These are phyloP conservation scores for Uloborus plumipes DNA, from an alignment of 2,888 invertebrate genomes.

Conservation along the genomic window DNA sequence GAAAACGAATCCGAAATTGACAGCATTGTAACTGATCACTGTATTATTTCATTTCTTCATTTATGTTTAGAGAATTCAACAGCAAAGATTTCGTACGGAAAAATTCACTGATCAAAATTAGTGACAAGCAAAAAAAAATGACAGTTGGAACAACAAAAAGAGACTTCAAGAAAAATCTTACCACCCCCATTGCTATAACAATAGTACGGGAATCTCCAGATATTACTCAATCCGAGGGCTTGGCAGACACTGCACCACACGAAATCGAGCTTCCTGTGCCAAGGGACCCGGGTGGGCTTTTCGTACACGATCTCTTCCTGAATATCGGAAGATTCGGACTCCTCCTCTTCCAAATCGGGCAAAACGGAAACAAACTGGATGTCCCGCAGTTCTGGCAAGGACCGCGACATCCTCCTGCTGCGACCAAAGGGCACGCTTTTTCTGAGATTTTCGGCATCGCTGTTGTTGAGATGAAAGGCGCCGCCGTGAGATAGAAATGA, in stretches of 20 bases:
- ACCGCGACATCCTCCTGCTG: slow-evolving; percentile 54
- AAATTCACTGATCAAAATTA: no score
- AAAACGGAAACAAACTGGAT: slow-evolving; percentile 46
- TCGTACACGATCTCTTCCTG: slow-evolving; percentile 41
- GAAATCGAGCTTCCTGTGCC: slow-evolving; percentile 91
- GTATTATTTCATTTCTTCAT: no score
- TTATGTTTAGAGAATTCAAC: no score
- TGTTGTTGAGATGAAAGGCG: slow-evolving; percentile 12
- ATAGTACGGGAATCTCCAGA: slow-evolving; percentile 93
- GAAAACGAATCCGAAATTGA: no score
- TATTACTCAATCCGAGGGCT: slow-evolving; percentile 89
- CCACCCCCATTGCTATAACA: slow-evolving; percentile 72
- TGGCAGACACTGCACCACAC: slow-evolving; percentile 90
- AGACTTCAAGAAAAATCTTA: slow-evolving; percentile 59
- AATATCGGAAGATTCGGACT: slow-evolving; percentile 25
- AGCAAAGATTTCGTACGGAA: no score
- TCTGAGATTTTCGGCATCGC: neutral
- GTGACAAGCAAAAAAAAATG: no score
- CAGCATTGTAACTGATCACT: no score
- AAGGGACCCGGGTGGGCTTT: slow-evolving; percentile 69
- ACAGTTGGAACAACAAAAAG: neutral
- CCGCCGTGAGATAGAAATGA: slow-evolving; percentile 46
- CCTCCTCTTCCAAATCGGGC: slow-evolving; percentile 53
- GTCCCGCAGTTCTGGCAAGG: slow-evolving; percentile 57
- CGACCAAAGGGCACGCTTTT: slow-evolving; percentile 45